Evolutionary conservation across 2,888 invertebrate genomes (phyloP).

Genomic region (Meteorus colon): DNA sequence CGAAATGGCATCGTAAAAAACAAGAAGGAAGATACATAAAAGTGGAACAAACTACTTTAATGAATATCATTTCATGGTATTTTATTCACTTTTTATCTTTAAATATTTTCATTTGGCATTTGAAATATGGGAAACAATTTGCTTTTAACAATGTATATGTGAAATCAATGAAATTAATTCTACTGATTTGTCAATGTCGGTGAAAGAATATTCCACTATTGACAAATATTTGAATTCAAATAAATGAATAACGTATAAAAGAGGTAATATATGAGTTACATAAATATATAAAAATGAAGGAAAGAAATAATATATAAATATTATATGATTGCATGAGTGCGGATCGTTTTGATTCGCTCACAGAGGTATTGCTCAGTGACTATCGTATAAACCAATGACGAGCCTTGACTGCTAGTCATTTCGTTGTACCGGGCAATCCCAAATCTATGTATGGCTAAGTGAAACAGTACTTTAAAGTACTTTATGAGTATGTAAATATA

Average conservation of each 20-base stretch:
- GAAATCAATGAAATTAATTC: constrained; percentile 2
- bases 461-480: constrained; percentile 53
- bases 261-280: not conserved
- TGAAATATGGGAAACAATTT: not conserved
- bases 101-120: not conserved
- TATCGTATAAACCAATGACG: constrained; percentile 34
- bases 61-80: not conserved
- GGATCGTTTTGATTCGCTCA: not conserved
- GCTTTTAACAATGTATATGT: not conserved
- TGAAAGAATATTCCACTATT: not conserved
- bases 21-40: not conserved
- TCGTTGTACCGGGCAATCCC: constrained; percentile 49
- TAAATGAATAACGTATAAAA: constrained; percentile 16
- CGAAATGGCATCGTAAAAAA: not conserved
- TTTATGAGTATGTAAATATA: constrained; percentile 42
- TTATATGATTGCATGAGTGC: constrained; percentile 47
- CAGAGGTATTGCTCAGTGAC: constrained; percentile 38
- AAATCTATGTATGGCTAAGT: constrained; percentile 43
- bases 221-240: constrained; percentile 22
- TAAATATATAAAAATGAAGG: not conserved
- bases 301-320: constrained; percentile 13
- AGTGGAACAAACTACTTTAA: not conserved
- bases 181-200: not conserved
- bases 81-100: not conserved
- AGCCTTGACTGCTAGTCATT: constrained; percentile 52